Percentiles rank a stretch among this genome's conserved stretches.
Conservation (phyloP, 2,113 vertebrate genomes). For the Anguilla rostrata region DNA sequence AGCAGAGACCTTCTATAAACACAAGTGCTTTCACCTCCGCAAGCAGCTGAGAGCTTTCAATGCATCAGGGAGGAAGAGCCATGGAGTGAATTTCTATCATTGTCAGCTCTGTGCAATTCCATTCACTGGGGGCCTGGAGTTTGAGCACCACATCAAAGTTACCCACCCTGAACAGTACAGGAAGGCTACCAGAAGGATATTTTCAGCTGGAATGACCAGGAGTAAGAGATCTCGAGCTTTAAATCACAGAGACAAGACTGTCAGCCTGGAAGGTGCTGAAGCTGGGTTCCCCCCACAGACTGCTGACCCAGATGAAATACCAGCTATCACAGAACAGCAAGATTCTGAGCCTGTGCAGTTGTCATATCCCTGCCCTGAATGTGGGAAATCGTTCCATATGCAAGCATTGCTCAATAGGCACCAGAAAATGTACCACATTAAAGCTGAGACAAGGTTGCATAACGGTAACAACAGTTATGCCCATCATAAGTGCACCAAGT, state of each 20-base stretch:
- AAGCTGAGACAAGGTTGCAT: background rate
- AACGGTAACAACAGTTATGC: background rate
- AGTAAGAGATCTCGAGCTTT: background rate
- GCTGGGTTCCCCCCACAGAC: background rate
- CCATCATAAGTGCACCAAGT: background rate
- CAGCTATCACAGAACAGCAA: background rate
- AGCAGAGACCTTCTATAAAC: background rate
- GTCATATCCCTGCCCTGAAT: background rate
- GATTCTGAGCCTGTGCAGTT: background rate
- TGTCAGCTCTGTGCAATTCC: background rate
- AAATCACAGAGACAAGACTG: background rate
- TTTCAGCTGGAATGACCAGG: background rate
- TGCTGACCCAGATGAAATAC: no score
- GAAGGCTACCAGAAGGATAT: background rate
- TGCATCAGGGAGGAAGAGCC: background rate
- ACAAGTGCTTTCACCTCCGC: background rate
- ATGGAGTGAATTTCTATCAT: background rate
- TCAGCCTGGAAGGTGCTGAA: background rate
- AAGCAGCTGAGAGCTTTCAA: background rate
- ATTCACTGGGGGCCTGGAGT: background rate
- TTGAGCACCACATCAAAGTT: background rate
- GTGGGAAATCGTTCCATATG: background rate
- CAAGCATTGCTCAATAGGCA: background rate
- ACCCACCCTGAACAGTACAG: background rate
- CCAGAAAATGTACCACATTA: background rate